Evolutionary conservation across 2,888 invertebrate genomes (phyloP).

Genomic region (Lypha dubia): DNA sequence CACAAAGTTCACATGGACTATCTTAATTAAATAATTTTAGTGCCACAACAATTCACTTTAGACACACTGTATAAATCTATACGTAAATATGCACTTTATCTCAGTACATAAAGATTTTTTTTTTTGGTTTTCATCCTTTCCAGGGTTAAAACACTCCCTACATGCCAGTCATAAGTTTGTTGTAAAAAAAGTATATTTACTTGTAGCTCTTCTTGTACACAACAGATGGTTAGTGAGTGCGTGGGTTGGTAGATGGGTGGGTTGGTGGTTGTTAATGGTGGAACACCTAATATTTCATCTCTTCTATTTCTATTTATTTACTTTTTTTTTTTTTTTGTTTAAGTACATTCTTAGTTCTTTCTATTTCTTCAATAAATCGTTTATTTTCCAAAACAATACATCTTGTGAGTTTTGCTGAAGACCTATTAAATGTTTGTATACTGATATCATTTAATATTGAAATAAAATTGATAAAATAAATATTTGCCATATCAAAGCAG

Average conservation of each 20-base stretch:
- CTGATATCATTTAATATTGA: conserved; percentile 60
- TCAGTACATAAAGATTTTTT: neutral
- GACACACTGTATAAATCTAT: neutral
- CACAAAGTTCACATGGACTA: too few species aligned
- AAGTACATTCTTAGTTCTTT: neutral
- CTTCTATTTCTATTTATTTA: conserved; percentile 15
- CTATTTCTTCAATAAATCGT: conserved; percentile 3
- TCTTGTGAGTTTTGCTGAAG: conserved; percentile 56
- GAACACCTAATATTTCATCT: neutral
- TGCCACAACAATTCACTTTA: neutral
- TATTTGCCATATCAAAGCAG: neutral
- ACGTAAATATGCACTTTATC: neutral
- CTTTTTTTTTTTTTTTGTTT: neutral
- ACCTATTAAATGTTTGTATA: conserved; percentile 65
- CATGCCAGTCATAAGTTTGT: neutral
- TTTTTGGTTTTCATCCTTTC: too few species aligned
- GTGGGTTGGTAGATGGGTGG: too few species aligned
- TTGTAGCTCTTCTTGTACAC: neutral
- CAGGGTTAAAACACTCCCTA: neutral
- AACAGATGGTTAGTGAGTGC: too few species aligned
- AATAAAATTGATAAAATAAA: conserved; percentile 20
- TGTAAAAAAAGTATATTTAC: neutral
- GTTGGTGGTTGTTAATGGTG: neutral
- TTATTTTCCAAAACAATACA: neutral
- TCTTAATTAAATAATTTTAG: too few species aligned